phyloP scores from a whole-genome alignment of 1,140 invertebrate genomes.

The Drosophila cardini region DNA sequence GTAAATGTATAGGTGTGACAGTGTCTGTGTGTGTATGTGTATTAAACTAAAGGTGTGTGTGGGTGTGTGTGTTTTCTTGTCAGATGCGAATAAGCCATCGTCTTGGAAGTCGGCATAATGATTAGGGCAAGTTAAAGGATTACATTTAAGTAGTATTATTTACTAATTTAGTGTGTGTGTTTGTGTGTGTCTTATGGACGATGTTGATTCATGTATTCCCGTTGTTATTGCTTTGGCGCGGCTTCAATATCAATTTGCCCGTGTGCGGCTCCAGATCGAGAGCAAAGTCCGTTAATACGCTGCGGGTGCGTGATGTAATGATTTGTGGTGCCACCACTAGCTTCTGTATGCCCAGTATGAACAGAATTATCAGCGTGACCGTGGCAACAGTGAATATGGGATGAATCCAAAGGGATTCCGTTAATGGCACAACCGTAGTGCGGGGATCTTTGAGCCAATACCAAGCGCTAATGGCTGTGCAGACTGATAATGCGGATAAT shows the following conservation, averaged over 20 bases:
- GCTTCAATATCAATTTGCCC: conserved; percentile 95
- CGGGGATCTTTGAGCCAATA: conserved; percentile 97
- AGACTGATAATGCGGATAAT: conserved; percentile 92
- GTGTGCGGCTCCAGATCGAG: conserved; percentile 97
- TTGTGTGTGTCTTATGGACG: background rate
- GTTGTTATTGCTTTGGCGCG: conserved; percentile 87
- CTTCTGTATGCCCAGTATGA: conserved; percentile 96
- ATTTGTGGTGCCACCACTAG: conserved; percentile 98
- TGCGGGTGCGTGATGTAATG: conserved; percentile 94
- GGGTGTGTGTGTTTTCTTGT: conserved; percentile 28
- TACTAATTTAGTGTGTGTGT: conserved; percentile 38
- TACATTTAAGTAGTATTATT: conserved; percentile 7
- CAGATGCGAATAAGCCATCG: conserved; percentile 28
- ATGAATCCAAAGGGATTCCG: conserved; percentile 96
- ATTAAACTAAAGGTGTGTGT: conserved; percentile 53
- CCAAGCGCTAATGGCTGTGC: conserved; percentile 96
- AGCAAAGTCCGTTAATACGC: conserved; percentile 94
- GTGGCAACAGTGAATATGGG: conserved; percentile 98
- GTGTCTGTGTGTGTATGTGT: background rate
- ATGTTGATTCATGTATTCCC: conserved; percentile 56
- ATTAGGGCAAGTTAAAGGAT: conserved; percentile 21
- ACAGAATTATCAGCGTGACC: conserved; percentile 93
- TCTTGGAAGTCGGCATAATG: conserved; percentile 31
- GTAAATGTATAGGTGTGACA: background rate
- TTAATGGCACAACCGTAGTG: conserved; percentile 93